Evolutionary conservation across 2,113 vertebrate genomes (phyloP), one percentile per base, ranked within the genome.

Genomic region (Melanotaenia duboulayi): DNA sequence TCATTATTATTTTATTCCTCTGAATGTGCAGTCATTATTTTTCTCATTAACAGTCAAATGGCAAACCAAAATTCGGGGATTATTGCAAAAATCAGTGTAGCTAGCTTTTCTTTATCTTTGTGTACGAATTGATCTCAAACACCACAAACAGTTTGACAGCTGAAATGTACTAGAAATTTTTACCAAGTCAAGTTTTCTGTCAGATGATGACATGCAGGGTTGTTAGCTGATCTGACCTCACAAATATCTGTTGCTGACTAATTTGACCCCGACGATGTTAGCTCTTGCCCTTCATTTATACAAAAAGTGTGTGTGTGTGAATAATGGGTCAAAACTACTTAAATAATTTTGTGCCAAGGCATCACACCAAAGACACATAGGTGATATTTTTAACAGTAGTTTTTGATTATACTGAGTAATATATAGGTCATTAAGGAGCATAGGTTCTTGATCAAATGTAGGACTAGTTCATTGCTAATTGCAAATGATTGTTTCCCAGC

Each of bases 301-400:
- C 40, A 25, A 49, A 56, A 28, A n/a, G n/a, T n/a, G n/a, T n/a
- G n/a, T n/a, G n/a, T n/a, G n/a, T n/a, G 49, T 68, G 56, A 80
- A 50, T 57, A 56, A 78, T 19, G 19, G 70, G 80, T 73, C 78
- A 82, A 89, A 71, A 74, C 51, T 52, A 52, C 59, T 80, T 13
- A 71, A 81, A 80, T 20, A 23, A 65, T 69, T 66, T 87, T 81
- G 87, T 91, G 86, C 91, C 91, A 91, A 81, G 52, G 84, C 57
- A 82, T 85, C 73, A 84, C 87, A 86, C 90, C 90, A 92, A 92
- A 92, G 91, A 92, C 39, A 73, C 74, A 68, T 39, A 48, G 79
- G 71, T 67, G 65, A 80, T 75, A 75, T 71, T 52, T 73, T 35
- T 35, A 35, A 62, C 32, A 37, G 55, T 74, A 68, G 19, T 55